These are phyloP conservation scores for Enteromius afrohamiltoni DNA, from an alignment of 2,797 vertebrate species.

Conservation along the genomic window DNA sequence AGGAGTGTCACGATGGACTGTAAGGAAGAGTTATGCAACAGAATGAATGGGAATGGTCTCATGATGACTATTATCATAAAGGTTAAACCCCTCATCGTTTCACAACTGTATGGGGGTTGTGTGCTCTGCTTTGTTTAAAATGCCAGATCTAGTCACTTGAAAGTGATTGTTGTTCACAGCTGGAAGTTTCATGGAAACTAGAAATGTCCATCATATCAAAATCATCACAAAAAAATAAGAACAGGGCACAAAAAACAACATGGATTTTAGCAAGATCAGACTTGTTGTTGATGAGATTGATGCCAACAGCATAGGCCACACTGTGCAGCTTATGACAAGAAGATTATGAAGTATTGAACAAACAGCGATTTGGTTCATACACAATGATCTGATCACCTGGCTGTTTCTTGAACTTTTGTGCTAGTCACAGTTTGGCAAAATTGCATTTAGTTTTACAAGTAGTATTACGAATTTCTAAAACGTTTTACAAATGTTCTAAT, in stretches of 20 bases:
- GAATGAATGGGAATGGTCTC: conserved; percentile 12
- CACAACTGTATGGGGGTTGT: neutral
- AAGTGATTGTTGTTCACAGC: neutral
- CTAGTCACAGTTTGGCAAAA: neutral
- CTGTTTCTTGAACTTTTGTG: neutral
- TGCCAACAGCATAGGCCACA: neutral
- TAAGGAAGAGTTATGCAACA: conserved; percentile 33
- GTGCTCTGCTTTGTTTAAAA: neutral
- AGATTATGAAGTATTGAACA: conserved; percentile 24
- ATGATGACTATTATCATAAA: conserved; percentile 32
- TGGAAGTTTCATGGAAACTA: neutral
- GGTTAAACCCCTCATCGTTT: conserved; percentile 29
- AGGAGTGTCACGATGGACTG: neutral
- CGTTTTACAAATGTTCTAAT: no score
- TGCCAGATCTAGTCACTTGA: neutral
- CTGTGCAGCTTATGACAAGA: conserved; percentile 8
- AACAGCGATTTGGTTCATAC: neutral
- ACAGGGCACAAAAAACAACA: neutral
- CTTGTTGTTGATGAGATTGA: conserved; percentile 7
- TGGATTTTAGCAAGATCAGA: neutral
- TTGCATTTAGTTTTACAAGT: no score
- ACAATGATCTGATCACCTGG: neutral
- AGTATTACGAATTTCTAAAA: no score
- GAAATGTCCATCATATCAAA: neutral
- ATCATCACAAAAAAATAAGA: neutral